phyloP scores from a whole-genome alignment of 2,797 vertebrate genomes.

The Chanos chanos region DNA sequence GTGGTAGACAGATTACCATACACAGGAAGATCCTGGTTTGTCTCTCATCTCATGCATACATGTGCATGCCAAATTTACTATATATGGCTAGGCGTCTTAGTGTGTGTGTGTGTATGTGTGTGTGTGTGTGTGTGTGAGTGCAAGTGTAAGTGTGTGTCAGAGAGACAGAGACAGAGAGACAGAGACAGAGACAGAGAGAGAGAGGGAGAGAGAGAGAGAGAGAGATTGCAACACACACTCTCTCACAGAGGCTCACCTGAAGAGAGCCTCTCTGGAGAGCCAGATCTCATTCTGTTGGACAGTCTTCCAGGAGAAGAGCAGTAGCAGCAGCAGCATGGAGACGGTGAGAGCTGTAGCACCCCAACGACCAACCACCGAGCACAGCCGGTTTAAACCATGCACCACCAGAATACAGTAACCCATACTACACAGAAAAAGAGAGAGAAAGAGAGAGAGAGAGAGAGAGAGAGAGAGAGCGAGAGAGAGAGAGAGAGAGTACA shows the following conservation, averaged over 20 bases:
- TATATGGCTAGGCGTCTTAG: too few relatives aligned
- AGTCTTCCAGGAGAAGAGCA: constrained; percentile 93
- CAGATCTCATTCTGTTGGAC: constrained; percentile 92
- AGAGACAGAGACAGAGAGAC: constrained; percentile 45
- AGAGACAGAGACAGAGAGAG: not conserved
- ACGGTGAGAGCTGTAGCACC: constrained; percentile 71
- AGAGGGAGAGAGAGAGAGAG: not conserved
- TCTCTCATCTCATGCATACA: too few relatives aligned
- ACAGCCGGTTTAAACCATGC: constrained; percentile 83
- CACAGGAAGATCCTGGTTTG: too few relatives aligned
- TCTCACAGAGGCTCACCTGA: constrained; percentile 72
- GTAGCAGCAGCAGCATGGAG: constrained; percentile 78
- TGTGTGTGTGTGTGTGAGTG: constrained; percentile 36
- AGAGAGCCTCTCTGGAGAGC: constrained; percentile 91
- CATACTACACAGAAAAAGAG: constrained; percentile 74
- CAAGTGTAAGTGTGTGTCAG: constrained; percentile 74
- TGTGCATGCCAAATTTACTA: too few relatives aligned
- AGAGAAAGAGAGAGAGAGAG: not conserved
- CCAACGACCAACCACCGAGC: constrained; percentile 72
- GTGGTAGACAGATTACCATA: too few relatives aligned
- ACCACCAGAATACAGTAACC: constrained; percentile 93
- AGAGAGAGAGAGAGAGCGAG: not conserved
- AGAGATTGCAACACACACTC: constrained; percentile 2
- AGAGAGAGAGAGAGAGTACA: not conserved
- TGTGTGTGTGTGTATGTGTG: too few relatives aligned